Evolutionary conservation across 2,113 vertebrate species (phyloP).

Genomic region (Numida meleagris): DNA sequence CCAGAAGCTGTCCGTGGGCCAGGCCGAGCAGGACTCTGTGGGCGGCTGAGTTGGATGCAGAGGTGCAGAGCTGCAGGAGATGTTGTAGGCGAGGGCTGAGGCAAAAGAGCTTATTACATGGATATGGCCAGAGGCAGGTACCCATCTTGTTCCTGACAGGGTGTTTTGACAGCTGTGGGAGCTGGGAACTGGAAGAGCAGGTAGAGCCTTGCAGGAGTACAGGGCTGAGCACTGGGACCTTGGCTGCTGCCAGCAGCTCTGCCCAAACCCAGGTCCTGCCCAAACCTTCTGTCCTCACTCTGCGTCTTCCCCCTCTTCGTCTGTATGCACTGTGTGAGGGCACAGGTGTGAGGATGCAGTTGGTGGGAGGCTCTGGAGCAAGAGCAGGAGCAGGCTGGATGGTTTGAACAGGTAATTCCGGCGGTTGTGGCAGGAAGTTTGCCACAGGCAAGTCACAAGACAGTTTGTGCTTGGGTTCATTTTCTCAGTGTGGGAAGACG

Average conservation of each 20-base stretch:
- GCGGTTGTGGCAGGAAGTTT: background rate
- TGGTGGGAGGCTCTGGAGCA: slow-evolving; percentile 6
- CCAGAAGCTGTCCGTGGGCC: background rate
- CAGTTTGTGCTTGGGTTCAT: background rate
- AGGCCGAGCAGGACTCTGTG: background rate
- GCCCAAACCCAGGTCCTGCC: background rate
- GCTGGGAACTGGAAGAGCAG: slow-evolving; percentile 16
- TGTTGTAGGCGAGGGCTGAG: background rate
- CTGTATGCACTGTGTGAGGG: background rate
- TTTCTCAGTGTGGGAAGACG: background rate
- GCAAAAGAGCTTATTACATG: background rate
- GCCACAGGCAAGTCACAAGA: slow-evolving; percentile 20
- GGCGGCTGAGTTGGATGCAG: fast-evolving
- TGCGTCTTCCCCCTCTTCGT: background rate
- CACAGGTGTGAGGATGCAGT: fast-evolving
- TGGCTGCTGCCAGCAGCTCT: background rate
- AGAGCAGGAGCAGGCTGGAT: background rate
- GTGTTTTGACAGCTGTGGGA: slow-evolving; percentile 23
- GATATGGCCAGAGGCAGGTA: background rate
- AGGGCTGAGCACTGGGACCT: background rate
- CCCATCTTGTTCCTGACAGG: background rate
- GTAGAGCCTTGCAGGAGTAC: background rate
- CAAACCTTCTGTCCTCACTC: background rate
- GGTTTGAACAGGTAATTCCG: background rate
- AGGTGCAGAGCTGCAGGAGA: background rate